phyloP scores from a whole-genome alignment of 1,140 invertebrate genomes.

The Elymnias hypermnestra region DNA sequence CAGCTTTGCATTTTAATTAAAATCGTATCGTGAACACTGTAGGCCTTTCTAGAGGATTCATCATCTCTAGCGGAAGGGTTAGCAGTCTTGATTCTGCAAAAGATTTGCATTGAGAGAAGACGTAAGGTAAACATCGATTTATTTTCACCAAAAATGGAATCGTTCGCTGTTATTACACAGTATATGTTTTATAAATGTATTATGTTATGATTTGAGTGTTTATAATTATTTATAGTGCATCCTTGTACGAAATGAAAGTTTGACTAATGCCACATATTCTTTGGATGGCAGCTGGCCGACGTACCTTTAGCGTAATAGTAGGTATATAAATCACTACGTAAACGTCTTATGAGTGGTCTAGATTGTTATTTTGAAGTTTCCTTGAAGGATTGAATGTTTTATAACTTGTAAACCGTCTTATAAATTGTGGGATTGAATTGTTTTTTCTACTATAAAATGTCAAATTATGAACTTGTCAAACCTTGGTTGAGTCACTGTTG shows the following conservation, averaged over 20 bases:
- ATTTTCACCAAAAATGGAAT: slow-evolving; percentile 68
- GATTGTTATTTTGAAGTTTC: slow-evolving; percentile 31
- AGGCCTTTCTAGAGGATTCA: slow-evolving; percentile 65
- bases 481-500: slow-evolving; percentile 71
- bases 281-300: slow-evolving; percentile 74
- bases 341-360: slow-evolving; percentile 42
- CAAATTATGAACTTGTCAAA: slow-evolving; percentile 73
- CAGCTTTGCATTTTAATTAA: slow-evolving; percentile 75
- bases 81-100: slow-evolving; percentile 73
- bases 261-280: slow-evolving; percentile 77
- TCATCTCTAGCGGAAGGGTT: slow-evolving; percentile 70
- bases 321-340: slow-evolving; percentile 54
- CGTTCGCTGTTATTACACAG: slow-evolving; percentile 42
- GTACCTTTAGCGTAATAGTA: slow-evolving; percentile 63
- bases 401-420: slow-evolving; percentile 37
- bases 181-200: slow-evolving; percentile 35
- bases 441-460: slow-evolving; percentile 68
- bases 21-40: slow-evolving; percentile 71
- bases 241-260: slow-evolving; percentile 76
- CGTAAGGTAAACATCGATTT: slow-evolving; percentile 77
- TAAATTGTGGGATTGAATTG: slow-evolving; percentile 45
- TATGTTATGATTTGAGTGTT: slow-evolving; percentile 55
- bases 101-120: slow-evolving; percentile 74
- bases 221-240: slow-evolving; percentile 75
- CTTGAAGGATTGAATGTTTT: slow-evolving; percentile 26